Evolutionary conservation across 2,113 vertebrate genomes (phyloP).

Genomic region (Varanus salvator): DNA sequence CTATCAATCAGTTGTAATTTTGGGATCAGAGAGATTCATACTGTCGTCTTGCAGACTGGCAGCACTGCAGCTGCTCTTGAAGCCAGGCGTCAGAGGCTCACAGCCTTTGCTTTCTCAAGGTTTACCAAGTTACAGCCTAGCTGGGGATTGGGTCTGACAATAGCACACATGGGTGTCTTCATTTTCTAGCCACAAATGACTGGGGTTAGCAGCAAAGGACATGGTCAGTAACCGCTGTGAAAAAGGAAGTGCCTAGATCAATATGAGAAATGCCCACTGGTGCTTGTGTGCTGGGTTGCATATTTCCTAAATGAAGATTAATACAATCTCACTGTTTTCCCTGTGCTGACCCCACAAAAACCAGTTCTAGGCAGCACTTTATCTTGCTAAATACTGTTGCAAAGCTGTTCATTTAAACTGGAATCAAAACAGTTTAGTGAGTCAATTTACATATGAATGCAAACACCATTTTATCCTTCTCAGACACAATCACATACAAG

Average conservation of each 20-base stretch:
- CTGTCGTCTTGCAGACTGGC: conserved; percentile 63
- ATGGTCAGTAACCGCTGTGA: conserved; percentile 50
- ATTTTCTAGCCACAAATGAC: conserved; percentile 65
- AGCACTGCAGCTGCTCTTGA: conserved; percentile 41
- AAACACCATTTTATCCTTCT: background rate
- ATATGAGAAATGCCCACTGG: conserved; percentile 53
- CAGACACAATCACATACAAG: conserved; percentile 8
- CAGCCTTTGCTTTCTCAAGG: conserved; percentile 41
- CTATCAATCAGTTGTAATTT: conserved; percentile 76
- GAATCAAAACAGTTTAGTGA: conserved; percentile 2
- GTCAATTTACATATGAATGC: background rate
- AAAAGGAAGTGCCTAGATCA: conserved; percentile 63
- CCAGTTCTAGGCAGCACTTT: background rate
- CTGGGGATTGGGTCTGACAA: conserved; percentile 50
- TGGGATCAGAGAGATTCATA: conserved; percentile 65
- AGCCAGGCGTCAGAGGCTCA: conserved; percentile 46
- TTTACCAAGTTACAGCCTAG: conserved; percentile 34
- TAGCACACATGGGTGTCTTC: conserved; percentile 59
- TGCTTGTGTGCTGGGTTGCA: conserved; percentile 35
- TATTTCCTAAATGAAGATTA: conserved; percentile 43
- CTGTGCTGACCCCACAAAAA: background rate
- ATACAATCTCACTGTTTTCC: conserved; percentile 7
- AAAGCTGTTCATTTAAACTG: conserved; percentile 29
- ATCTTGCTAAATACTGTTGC: conserved; percentile 12
- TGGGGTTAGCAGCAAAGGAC: conserved; percentile 52